Evolutionary conservation across 1,140 invertebrate genomes (phyloP).

Genomic region (Diprion similis): DNA sequence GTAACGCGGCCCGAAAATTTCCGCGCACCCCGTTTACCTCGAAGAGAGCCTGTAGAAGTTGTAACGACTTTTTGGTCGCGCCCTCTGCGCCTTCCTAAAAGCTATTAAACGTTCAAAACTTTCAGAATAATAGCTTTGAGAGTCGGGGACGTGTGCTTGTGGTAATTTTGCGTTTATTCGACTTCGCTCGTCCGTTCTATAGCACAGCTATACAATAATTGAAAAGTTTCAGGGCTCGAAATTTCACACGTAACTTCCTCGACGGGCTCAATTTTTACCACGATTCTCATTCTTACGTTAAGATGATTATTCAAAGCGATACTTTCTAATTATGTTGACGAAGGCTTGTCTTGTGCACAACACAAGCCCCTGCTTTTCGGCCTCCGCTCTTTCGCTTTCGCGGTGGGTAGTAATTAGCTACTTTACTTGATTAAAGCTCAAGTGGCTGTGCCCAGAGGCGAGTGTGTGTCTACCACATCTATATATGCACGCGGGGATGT

Average conservation of each 20-base stretch:
- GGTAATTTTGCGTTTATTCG: constrained; percentile 54
- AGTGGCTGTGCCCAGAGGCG: too few species aligned
- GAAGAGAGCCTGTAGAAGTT: constrained; percentile 40
- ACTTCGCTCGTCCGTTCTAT: constrained; percentile 43
- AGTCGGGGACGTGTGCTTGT: constrained; percentile 40
- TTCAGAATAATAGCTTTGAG: constrained; percentile 48
- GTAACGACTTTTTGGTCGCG: constrained; percentile 56
- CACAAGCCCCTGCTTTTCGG: too few species aligned
- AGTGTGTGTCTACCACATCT: too few species aligned
- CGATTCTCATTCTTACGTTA: background rate
- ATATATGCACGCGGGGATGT: too few species aligned
- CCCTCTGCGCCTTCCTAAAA: constrained; percentile 45
- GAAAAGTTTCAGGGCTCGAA: constrained; percentile 42
- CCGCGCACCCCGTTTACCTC: background rate
- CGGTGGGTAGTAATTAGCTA: too few species aligned
- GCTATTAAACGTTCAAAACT: constrained; percentile 54
- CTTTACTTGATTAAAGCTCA: too few species aligned
- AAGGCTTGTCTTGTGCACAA: too few species aligned
- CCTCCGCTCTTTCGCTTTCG: too few species aligned
- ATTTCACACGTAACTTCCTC: background rate
- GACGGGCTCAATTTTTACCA: background rate
- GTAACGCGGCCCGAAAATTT: background rate
- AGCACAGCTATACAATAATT: constrained; percentile 45
- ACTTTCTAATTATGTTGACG: too few species aligned
- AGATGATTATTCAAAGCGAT: background rate